Base-by-base conservation (phyloP, 2,113 vertebrate species). In the Galemys pyrenaicus region DNA sequence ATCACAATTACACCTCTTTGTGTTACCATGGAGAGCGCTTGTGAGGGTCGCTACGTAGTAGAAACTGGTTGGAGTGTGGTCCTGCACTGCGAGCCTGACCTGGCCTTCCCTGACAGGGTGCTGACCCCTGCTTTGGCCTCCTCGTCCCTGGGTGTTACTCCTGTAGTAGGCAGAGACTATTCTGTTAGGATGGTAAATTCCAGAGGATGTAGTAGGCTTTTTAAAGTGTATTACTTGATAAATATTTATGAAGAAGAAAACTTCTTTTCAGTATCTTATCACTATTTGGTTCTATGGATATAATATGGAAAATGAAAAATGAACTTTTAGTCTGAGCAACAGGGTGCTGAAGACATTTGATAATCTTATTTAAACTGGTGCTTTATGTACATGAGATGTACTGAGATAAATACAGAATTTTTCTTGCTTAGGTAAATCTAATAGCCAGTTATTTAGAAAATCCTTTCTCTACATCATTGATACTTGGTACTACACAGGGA, bases 381-480 rank as follows among this genome's bases (percentile, higher is more conserved):
- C 97, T 98, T 96, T 97, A 91, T 89, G 94, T 98, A 98, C 97
- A 97, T 98, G 97, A 98, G 97, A 96, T 75, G 68, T 97, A 94
- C 94, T 91, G 54, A 89, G 82, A 60, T 65, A 92, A 20, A 95
- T 91, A 3, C 68, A 51, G 37, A 64, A 35, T 75, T 71, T 58
- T 67, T 94, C 80, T 56, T 28, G 0, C 86, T 82, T 51, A 79
- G 77, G 82, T 92, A 89, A 92, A 94, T 35, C 46, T 70, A 73
- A 39, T 87, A 94, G 78, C 85, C 24, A 28, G n/a, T 84, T 9
- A 64, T 92, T 92, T 67, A 30, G 83, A 80, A 81, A 12, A 9
- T 86, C 41, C 77, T 94, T 88, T 74, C 58, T 95, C 51, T 95
- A 73, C n/a, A 46, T 92, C 83, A 13, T 89, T 89, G 56, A 56